These are phyloP conservation scores for Oligia latruncula DNA, from an alignment of 2,888 invertebrate genomes.

Conservation along the genomic window DNA sequence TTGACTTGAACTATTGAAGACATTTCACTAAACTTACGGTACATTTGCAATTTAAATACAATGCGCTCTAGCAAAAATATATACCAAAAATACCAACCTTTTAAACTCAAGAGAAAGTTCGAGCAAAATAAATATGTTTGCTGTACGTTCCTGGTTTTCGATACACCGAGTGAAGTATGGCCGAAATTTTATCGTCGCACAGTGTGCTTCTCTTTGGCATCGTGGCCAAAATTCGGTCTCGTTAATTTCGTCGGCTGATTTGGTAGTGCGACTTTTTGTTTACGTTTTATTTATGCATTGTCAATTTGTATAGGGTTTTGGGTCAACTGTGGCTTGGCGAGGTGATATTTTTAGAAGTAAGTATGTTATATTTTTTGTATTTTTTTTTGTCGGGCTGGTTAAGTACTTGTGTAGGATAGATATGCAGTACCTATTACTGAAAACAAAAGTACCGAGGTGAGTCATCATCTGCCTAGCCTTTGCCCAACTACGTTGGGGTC, in stretches of 20 bases:
- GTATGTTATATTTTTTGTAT: constrained; percentile 52
- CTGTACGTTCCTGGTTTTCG: constrained; percentile 60
- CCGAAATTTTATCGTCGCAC: constrained; percentile 59
- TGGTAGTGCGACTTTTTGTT: constrained; percentile 59
- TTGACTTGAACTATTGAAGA: constrained; percentile 66
- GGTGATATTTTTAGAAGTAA: constrained; percentile 67
- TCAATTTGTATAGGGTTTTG: constrained; percentile 47
- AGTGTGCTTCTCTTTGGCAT: constrained; percentile 44
- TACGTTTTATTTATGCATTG: constrained; percentile 54
- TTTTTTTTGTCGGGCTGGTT: constrained; percentile 66
- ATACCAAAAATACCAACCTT: constrained; percentile 65
- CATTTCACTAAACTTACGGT: constrained; percentile 61
- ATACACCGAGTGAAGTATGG: constrained; percentile 59
- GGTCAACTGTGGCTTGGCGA: constrained; percentile 51
- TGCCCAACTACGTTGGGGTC: no score
- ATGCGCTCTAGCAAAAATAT: constrained; percentile 64
- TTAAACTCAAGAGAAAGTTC: constrained; percentile 67
- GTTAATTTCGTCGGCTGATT: constrained; percentile 62
- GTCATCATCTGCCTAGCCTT: no score
- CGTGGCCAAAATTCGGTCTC: constrained; percentile 56
- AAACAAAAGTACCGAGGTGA: background rate
- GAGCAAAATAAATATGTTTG: constrained; percentile 70
- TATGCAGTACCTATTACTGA: background rate
- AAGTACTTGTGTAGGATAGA: constrained; percentile 1
- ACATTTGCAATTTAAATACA: constrained; percentile 72